These are phyloP conservation scores for Brevipalpus yothersi DNA, from an alignment of 1,140 invertebrate genomes.

Conservation along the genomic window DNA sequence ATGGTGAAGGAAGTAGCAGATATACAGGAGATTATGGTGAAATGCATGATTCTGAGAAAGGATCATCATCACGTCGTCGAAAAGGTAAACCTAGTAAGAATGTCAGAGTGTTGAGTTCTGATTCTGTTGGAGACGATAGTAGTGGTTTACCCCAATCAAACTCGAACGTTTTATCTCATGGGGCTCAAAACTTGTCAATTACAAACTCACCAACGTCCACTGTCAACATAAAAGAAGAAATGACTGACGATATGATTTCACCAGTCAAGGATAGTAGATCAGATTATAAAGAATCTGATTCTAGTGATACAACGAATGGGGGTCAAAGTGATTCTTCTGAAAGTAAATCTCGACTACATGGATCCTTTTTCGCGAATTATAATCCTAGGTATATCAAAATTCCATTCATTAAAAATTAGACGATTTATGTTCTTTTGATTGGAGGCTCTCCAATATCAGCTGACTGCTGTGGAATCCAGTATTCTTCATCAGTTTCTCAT, in stretches of 20 bases:
- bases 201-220: not conserved
- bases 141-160: too few relatives aligned
- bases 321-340: not conserved
- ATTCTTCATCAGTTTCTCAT: too few relatives aligned
- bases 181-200: too few relatives aligned
- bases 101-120: not conserved
- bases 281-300: not conserved
- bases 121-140: too few relatives aligned
- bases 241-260: too few relatives aligned
- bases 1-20: not conserved
- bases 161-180: too few relatives aligned
- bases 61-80: not conserved
- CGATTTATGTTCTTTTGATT: too few relatives aligned
- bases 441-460: too few relatives aligned
- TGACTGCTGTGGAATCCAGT: too few relatives aligned
- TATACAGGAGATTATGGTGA: not conserved
- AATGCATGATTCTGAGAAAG: not conserved
- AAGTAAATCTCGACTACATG: not conserved
- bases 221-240: too few relatives aligned
- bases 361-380: constrained; percentile 7
- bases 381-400: constrained; percentile 1
- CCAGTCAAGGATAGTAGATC: too few relatives aligned
- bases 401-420: too few relatives aligned
- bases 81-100: constrained; percentile 5
- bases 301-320: not conserved